Evolutionary conservation across 2,888 invertebrate species (phyloP).

Genomic region (Ramazzottius varieornatus): DNA sequence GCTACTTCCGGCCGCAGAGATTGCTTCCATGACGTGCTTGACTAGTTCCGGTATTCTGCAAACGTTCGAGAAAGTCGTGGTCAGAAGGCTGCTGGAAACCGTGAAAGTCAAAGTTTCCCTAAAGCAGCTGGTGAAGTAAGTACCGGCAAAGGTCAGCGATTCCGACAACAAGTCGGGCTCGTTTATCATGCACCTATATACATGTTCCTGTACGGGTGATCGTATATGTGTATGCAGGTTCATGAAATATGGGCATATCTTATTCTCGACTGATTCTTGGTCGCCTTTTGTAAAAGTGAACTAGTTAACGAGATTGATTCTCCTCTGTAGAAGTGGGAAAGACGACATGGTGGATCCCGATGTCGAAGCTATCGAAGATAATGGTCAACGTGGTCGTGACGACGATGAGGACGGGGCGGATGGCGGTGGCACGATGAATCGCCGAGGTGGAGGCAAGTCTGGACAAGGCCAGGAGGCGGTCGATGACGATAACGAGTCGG

Average conservation of each 20-base stretch:
- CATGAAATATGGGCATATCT: background rate
- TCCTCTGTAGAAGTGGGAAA: slow-evolving; percentile 19
- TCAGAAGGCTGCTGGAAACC: background rate
- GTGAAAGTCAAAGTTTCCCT: background rate
- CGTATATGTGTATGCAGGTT: background rate
- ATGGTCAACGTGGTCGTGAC: slow-evolving; percentile 18
- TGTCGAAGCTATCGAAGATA: slow-evolving; percentile 20
- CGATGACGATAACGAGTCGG: slow-evolving; percentile 28
- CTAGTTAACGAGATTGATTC: too few relatives aligned
- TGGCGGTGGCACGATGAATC: too few relatives aligned
- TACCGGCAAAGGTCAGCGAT: too few relatives aligned
- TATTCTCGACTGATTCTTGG: background rate
- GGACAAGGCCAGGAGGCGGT: too few relatives aligned
- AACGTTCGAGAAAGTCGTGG: background rate
- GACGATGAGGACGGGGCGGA: slow-evolving; percentile 28
- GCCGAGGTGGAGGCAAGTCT: too few relatives aligned
- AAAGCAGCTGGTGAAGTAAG: background rate
- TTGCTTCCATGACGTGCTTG: background rate
- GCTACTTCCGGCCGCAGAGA: background rate
- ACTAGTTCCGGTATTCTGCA: background rate
- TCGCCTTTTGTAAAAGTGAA: too few relatives aligned
- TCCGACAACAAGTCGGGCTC: too few relatives aligned
- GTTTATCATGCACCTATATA: too few relatives aligned
- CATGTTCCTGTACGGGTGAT: too few relatives aligned
- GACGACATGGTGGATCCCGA: slow-evolving; percentile 29